A percentile compares a stretch with the other conserved stretches of the same genome.
Evolutionary conservation across 1,140 invertebrate species (phyloP).

Genomic region (Pomacea maculata): DNA sequence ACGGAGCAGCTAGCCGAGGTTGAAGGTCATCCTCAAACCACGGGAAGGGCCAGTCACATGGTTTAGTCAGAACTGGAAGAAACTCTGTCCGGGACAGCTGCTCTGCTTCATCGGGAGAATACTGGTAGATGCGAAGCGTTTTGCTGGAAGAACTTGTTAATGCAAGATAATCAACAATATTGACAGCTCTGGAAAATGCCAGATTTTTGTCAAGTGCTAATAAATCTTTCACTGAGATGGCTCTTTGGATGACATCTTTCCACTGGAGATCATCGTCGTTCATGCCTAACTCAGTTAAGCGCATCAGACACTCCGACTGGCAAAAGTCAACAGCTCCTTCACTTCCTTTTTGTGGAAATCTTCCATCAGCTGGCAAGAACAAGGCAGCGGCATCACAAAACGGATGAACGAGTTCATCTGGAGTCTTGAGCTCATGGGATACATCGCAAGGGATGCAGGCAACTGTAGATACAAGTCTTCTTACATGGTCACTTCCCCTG

Average conservation of each 20-base stretch:
- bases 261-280: conserved; percentile 21
- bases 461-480: not conserved
- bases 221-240: conserved; percentile 3
- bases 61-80: conserved; percentile 28
- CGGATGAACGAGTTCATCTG: conserved; percentile 20
- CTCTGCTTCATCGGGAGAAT: not conserved
- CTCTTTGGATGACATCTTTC: conserved; percentile 25
- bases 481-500: not conserved
- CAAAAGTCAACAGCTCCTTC: conserved; percentile 1
- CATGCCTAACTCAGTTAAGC: conserved; percentile 31
- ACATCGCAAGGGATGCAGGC: conserved; percentile 9
- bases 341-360: conserved; percentile 18
- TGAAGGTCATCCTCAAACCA: conserved; percentile 24
- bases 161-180: conserved; percentile 28
- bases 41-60: conserved; percentile 29
- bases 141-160: not conserved
- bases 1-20: conserved; percentile 1
- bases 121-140: not conserved
- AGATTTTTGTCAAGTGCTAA: not conserved
- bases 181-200: conserved; percentile 9
- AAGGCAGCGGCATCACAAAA: not conserved
- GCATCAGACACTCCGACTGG: not conserved
- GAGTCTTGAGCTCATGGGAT: conserved; percentile 2
- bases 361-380: conserved; percentile 16
- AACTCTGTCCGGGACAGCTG: conserved; percentile 26